Evolutionary conservation across 2,797 vertebrate species (phyloP), one percentile per base, ranked within the genome.

Genomic region (Nothura maculosa): DNA sequence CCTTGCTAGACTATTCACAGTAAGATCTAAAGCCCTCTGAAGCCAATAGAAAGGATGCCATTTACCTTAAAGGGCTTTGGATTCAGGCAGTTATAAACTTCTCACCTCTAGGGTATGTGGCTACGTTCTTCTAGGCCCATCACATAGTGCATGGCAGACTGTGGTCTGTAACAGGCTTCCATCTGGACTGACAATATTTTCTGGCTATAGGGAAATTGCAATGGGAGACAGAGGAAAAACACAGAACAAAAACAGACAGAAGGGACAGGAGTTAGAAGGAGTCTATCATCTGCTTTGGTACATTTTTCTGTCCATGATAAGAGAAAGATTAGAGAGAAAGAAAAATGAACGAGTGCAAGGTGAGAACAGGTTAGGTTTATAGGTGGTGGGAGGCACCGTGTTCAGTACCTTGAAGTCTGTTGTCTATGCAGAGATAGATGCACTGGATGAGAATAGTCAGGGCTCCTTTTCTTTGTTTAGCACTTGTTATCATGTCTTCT

Each of bases 1-100:
- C 79, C 85, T 70, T 81, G 32, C 52, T 77, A 62, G 27, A 66
- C 61, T 91, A 90, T 95, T 95, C 93, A 86, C 77, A 92, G 85
- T 43, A 34, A 11, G 57, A 80, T 82, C 63, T 27, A 25, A 77
- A 95, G 82, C 70, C 82, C 74, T 77, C 61, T 81, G 77, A 92
- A 95, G 70, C 77, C 82, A 91, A 9, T 68, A 77, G 63, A 89
- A 95, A 86, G 64, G 64, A 89, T 93, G 72, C 40, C 36, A 15
- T 92, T 94, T 78, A 84, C 67, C 66, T 92, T 89, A 79, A 72
- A 93, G 67, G 84, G 70, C 43, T 94, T 90, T 83, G 38, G 43
- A 90, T 85, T 85, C 34, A 72, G 76, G 47, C 52, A 30, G 12
- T 62, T 79, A 85, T 21, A 63, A 85, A 90, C 58, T 81, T 48